These are phyloP conservation scores for Sialia sialis DNA, from an alignment of 2,113 vertebrate species.

Conservation along the genomic window DNA sequence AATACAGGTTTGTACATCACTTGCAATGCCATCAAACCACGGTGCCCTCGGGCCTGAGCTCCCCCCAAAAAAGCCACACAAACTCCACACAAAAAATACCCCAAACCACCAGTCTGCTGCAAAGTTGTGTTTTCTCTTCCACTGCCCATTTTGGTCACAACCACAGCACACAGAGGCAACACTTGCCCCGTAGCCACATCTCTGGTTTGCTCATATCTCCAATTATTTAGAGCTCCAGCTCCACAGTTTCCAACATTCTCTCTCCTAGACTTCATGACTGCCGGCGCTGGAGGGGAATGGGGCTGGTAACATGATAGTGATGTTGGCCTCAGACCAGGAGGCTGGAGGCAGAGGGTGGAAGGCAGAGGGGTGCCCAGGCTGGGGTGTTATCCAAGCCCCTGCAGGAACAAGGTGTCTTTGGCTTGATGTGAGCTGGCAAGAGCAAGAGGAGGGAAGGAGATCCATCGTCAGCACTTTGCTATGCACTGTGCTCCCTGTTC, in stretches of 20 bases:
- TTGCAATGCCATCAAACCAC: not conserved
- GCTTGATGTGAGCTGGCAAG: not conserved
- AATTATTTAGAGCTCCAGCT: not conserved
- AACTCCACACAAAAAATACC: not conserved
- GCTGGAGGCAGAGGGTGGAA: not conserved
- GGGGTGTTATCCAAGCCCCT: not conserved
- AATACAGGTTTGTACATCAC: not conserved
- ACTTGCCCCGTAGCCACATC: not conserved
- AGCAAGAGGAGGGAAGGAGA: not conserved
- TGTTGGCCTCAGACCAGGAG: not conserved
- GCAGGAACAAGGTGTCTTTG: not conserved
- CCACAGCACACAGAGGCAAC: rapidly evolving
- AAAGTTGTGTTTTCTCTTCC: not conserved
- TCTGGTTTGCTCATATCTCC: not conserved
- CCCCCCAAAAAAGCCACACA: not conserved
- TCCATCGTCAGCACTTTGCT: not conserved
- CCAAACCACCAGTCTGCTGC: not conserved
- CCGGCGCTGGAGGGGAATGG: not conserved
- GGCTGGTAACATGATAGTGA: not conserved
- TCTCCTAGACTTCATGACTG: not conserved
- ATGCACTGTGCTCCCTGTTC: not conserved
- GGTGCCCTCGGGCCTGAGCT: not conserved
- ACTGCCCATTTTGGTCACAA: not conserved
- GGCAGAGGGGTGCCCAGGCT: not conserved
- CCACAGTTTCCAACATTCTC: not conserved